These are phyloP conservation scores for Alexandromys fortis DNA, from an alignment of 2,113 vertebrate species.

Conservation along the genomic window DNA sequence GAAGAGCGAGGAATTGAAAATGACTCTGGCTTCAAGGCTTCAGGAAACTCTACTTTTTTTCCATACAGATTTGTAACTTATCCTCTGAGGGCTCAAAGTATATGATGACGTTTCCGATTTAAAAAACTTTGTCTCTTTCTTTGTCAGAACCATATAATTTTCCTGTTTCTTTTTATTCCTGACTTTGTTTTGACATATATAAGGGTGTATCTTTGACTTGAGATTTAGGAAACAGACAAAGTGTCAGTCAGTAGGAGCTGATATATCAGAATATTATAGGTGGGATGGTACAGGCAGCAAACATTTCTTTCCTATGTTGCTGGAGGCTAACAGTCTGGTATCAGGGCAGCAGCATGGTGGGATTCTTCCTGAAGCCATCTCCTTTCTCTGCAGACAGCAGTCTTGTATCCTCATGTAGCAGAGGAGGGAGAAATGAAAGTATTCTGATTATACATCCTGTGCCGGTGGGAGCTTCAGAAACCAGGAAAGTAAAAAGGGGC, in stretches of 20 bases:
- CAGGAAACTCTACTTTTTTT: background rate
- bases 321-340: background rate
- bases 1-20: background rate
- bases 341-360: background rate
- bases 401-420: background rate
- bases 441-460: background rate
- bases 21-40: background rate
- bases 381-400: background rate
- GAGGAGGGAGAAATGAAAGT: background rate
- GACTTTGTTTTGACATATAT: conserved; percentile 52
- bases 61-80: background rate
- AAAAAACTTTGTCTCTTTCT: background rate
- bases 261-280: background rate
- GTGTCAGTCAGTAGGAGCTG: background rate
- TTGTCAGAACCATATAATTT: background rate
- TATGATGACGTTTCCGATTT: background rate
- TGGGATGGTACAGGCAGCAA: background rate
- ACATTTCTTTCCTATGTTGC: background rate
- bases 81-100: background rate
- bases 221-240: background rate
- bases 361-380: background rate
- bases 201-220: conserved; percentile 1
- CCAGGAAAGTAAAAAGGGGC: background rate
- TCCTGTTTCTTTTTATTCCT: conserved; percentile 3
- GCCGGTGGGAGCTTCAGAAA: background rate